Evolutionary conservation across 2,888 invertebrate species (phyloP).

Genomic region (Steromphala cineraria): DNA sequence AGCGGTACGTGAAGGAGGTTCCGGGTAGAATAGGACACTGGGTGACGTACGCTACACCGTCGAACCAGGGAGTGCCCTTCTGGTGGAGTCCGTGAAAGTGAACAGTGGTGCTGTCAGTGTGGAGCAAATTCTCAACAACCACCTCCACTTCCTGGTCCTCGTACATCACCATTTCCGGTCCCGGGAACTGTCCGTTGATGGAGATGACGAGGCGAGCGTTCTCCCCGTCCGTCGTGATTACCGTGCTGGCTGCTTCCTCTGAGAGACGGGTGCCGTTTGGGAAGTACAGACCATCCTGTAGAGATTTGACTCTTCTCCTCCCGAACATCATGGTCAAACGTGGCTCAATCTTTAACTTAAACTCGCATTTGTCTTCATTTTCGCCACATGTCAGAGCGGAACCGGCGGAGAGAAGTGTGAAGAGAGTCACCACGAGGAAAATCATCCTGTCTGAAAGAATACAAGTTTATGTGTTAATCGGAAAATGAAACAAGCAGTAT

Average conservation of each 20-base stretch:
- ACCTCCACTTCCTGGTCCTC: conserved; percentile 44
- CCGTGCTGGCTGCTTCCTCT: conserved; percentile 22
- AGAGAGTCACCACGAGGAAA: too few species aligned
- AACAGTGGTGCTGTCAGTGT: conserved; percentile 45
- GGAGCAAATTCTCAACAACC: conserved; percentile 43
- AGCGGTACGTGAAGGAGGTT: conserved; percentile 50
- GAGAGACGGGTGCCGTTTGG: too few species aligned
- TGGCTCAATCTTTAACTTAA: too few species aligned
- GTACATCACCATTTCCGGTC: conserved; percentile 53
- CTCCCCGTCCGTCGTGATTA: conserved; percentile 52
- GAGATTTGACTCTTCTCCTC: too few species aligned
- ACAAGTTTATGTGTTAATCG: too few species aligned
- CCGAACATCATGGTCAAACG: too few species aligned
- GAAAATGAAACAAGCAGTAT: too few species aligned
- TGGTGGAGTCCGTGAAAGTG: conserved; percentile 60
- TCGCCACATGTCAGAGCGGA: too few species aligned
- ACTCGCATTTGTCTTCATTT: too few species aligned
- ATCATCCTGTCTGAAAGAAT: too few species aligned
- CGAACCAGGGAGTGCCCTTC: conserved; percentile 48
- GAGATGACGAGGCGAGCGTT: conserved; percentile 46
- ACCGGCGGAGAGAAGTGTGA: too few species aligned
- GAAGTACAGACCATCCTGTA: too few species aligned
- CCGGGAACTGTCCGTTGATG: conserved; percentile 54
- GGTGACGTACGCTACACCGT: conserved; percentile 54
- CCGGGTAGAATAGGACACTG: conserved; percentile 57